Conservation (phyloP, 1,140 invertebrate genomes). For the Pygmarrhopalites habei region DNA sequence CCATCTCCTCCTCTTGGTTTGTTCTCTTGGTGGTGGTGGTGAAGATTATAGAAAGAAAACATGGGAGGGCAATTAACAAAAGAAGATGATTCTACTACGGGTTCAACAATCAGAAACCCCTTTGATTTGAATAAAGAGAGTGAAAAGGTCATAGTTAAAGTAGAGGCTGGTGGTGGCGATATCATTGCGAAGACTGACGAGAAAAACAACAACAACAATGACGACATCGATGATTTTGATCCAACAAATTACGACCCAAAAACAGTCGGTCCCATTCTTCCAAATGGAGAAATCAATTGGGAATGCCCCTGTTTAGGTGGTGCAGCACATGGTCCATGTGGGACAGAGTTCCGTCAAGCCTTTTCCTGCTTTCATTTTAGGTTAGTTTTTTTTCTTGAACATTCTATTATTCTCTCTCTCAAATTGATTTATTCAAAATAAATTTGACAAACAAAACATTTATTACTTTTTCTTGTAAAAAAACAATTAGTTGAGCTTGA, state of each 20-base stretch:
- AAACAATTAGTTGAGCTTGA: conserved; percentile 27
- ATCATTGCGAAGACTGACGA: conserved; percentile 4
- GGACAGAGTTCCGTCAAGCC: conserved; percentile 81
- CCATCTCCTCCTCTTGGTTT: too few species aligned
- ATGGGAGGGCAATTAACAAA: conserved; percentile 17
- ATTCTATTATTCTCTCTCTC: not conserved
- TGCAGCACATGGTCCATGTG: conserved; percentile 92
- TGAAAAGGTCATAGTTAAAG: not conserved
- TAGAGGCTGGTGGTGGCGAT: not conserved
- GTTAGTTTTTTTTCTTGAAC: conserved; percentile 42
- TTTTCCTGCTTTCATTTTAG: conserved; percentile 93
- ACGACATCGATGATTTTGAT: conserved; percentile 14
- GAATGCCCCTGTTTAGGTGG: conserved; percentile 92
- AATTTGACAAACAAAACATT: too few species aligned
- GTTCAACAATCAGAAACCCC: conserved; percentile 1
- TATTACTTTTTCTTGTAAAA: not conserved
- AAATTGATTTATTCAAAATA: too few species aligned
- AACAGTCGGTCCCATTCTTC: conserved; percentile 68
- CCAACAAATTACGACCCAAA: conserved; percentile 59
- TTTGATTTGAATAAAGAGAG: conserved; percentile 18
- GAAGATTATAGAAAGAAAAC: too few species aligned
- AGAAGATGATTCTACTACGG: conserved; percentile 4
- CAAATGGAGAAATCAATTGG: conserved; percentile 92
- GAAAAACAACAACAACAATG: not conserved
- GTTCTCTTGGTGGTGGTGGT: too few species aligned